Percentiles rank a stretch among this genome's conserved stretches.
These are phyloP conservation scores for Cynaeus angustus DNA, from an alignment of 2,888 invertebrate genomes.

Conservation along the genomic window DNA sequence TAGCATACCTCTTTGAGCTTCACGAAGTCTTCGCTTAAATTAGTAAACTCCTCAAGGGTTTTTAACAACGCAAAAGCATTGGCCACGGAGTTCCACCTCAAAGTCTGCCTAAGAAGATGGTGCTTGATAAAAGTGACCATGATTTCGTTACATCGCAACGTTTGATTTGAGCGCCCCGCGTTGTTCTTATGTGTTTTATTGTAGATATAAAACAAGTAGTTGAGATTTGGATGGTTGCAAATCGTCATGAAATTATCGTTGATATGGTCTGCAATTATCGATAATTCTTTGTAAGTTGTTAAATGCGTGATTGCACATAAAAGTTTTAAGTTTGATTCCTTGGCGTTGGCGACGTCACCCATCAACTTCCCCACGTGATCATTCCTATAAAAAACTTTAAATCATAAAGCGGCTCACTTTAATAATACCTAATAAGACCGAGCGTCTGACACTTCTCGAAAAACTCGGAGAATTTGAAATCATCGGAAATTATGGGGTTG, in stretches of 20 bases:
- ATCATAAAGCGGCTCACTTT: too few relatives aligned
- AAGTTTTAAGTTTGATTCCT: constrained; percentile 41
- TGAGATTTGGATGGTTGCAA: constrained; percentile 39
- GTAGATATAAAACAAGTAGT: constrained; percentile 44
- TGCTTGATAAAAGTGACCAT: constrained; percentile 46
- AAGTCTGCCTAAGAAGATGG: constrained; percentile 40
- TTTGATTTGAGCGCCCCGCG: constrained; percentile 4
- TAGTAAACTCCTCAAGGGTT: constrained; percentile 33
- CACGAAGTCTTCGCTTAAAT: constrained; percentile 33
- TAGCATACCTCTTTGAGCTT: constrained; percentile 35
- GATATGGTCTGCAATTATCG: constrained; percentile 40
- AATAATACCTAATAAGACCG: constrained; percentile 44
- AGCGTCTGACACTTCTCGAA: constrained; percentile 47
- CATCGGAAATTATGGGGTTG: constrained; percentile 35
- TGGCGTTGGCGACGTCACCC: constrained; percentile 16
- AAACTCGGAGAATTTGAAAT: constrained; percentile 47
- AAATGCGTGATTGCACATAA: constrained; percentile 36
- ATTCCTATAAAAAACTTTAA: constrained; percentile 14
- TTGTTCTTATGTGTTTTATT: constrained; percentile 35
- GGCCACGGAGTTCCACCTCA: constrained; percentile 37
- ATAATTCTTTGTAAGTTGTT: constrained; percentile 43
- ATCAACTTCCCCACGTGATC: constrained; percentile 41
- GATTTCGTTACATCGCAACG: constrained; percentile 41
- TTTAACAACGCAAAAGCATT: constrained; percentile 47
- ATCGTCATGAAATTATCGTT: constrained; percentile 40